Base-by-base conservation (phyloP, 23 tunicate genomes). In the Oikopleura albicans region DNA sequence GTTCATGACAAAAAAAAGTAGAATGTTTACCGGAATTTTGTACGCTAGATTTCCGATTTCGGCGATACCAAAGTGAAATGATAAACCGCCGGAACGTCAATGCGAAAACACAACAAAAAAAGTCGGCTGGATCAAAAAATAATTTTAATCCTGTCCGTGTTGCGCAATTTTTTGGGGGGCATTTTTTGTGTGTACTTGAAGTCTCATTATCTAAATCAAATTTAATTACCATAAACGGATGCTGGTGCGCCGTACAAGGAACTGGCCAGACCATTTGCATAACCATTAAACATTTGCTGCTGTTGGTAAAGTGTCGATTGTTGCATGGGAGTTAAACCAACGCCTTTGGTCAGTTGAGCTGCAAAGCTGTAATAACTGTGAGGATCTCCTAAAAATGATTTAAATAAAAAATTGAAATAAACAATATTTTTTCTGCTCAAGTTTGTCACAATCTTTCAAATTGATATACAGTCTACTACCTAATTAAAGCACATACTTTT, bases 291-390 rank as follows among this genome's bases (percentile, higher is more conserved):
- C 79, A 71, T 71, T 71, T 71, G 79, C 37, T 71, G 79, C 79
- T 71, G 79, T 71, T 71, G 79, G 37, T 71, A 71, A 2, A 71
- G 37, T 2, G 79, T 29, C 35, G 28, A 37, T 71, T 71, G 79
- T 29, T 71, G 79, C 34, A 16, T 27, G 4, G 79, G 79, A 71
- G 79, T 71, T 4, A 71, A 37, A 16, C 79, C 79, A 49, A 49
- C 63, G 12, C 63, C 63, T 29, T 71, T 71, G 37, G 79, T 71
- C 34, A 71, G 37, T 71, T 71, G 79, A 2, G 27, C 34, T 34
- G 79, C 79, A 71, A 71, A 71, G 31, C 34, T 29, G 79, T 71
- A 71, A 29, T 71, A 71, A 71, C 34, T 12, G 79, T 71, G 79
- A 16, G 79, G 79, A 31, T 71, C 79, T 2, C 79, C 79, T 71